phyloP scores from a whole-genome alignment of 2,797 vertebrate species.

The Percopsis omiscomaycus region DNA sequence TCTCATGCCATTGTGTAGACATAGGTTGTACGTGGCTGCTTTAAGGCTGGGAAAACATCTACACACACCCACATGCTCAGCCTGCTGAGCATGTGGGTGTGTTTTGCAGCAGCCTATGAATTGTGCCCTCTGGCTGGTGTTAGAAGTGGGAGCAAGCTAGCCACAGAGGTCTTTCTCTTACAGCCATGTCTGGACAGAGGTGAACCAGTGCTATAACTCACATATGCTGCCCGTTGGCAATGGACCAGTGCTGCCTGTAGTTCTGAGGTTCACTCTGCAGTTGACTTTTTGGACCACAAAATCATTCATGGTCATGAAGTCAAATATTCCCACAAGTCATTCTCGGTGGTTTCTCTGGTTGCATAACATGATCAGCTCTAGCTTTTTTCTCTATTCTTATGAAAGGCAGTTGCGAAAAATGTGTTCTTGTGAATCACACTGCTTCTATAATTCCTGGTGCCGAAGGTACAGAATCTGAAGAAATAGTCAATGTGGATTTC shows the following conservation, averaged over 20 bases:
- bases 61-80: constrained; percentile 27
- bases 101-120: constrained; percentile 55
- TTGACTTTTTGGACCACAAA: constrained; percentile 63
- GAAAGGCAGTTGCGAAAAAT: constrained; percentile 38
- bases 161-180: constrained; percentile 42
- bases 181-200: constrained; percentile 21
- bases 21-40: constrained; percentile 40
- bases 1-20: constrained; percentile 50
- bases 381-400: constrained; percentile 35
- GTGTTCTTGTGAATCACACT: constrained; percentile 42
- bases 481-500: no score
- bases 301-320: constrained; percentile 51
- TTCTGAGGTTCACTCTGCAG: constrained; percentile 38
- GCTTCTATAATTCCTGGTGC: constrained; percentile 22
- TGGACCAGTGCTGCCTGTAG: constrained; percentile 46
- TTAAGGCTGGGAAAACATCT: constrained; percentile 38
- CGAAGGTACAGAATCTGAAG: constrained; percentile 14
- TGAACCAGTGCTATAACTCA: constrained; percentile 60
- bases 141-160: constrained; percentile 34
- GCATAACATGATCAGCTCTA: constrained; percentile 38
- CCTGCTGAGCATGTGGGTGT: constrained; percentile 44
- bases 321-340: constrained; percentile 46
- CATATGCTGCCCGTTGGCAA: constrained; percentile 51
- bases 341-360: constrained; percentile 38
- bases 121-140: constrained; percentile 59